Evolutionary conservation across 2,797 vertebrate species (phyloP).

Genomic region (Ispidina picta): DNA sequence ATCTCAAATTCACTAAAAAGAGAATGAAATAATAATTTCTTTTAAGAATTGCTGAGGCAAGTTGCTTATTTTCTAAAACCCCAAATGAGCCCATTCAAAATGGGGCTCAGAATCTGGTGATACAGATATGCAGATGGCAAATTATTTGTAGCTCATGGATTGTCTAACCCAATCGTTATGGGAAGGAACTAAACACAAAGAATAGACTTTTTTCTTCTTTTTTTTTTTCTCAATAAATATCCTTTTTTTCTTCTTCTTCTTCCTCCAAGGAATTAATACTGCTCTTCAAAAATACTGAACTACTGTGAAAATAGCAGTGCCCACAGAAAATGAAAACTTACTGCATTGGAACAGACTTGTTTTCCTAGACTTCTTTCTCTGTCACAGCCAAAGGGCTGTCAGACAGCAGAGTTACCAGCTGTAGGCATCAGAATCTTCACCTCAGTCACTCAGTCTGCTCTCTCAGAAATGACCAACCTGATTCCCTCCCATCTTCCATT

Average conservation of each 20-base stretch:
- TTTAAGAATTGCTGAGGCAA: constrained; percentile 13
- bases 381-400: background rate
- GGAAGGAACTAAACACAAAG: background rate
- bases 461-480: background rate
- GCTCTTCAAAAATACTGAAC: background rate
- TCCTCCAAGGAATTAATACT: background rate
- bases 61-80: constrained; percentile 21
- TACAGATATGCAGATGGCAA: constrained; percentile 1
- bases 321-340: background rate
- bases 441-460: background rate
- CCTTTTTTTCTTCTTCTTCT: background rate
- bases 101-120: background rate
- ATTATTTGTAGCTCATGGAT: background rate
- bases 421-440: background rate
- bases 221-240: background rate
- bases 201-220: background rate
- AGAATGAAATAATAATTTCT: background rate
- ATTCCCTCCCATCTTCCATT: background rate
- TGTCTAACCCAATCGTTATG: background rate
- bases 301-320: background rate
- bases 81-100: constrained; percentile 25
- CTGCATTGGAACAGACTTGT: background rate
- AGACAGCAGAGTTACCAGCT: background rate
- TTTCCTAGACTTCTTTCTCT: background rate
- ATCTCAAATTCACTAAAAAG: background rate